phyloP scores from a whole-genome alignment of 1,140 invertebrate species.

The Danaus plexippus region DNA sequence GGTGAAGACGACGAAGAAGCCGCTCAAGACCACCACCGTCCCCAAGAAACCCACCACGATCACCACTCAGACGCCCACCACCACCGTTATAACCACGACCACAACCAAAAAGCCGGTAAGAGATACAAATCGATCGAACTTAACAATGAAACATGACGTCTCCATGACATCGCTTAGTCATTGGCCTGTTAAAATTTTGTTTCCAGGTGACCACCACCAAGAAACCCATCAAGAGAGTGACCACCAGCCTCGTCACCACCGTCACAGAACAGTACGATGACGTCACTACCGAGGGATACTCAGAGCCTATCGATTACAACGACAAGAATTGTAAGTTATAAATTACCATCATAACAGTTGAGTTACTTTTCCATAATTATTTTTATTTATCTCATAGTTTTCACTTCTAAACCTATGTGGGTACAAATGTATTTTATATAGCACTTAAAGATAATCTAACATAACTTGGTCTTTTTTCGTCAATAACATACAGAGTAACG shows the following conservation, averaged over 20 bases:
- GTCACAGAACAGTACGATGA: conserved; percentile 58
- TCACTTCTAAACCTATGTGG: too few relatives aligned
- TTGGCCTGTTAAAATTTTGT: conserved; percentile 26
- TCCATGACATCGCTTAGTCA: conserved; percentile 15
- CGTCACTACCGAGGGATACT: conserved; percentile 62
- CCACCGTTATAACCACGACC: conserved; percentile 13
- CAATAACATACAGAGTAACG: too few relatives aligned
- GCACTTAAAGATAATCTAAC: too few relatives aligned
- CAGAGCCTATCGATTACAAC: conserved; percentile 68
- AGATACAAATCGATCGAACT: conserved; percentile 4
- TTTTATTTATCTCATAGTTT: not conserved
- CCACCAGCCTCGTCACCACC: conserved; percentile 50
- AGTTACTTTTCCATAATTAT: not conserved
- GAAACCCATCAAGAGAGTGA: conserved; percentile 65
- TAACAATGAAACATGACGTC: not conserved
- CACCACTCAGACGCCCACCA: conserved; percentile 27
- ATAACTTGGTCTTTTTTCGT: too few relatives aligned
- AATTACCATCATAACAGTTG: too few relatives aligned
- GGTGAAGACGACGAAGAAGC: conserved; percentile 67
- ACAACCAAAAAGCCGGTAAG: conserved; percentile 45
- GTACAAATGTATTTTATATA: too few relatives aligned
- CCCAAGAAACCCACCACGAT: conserved; percentile 28
- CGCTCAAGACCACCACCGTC: conserved; percentile 33
- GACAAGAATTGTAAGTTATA: conserved; percentile 76
- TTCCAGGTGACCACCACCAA: conserved; percentile 66